A percentile compares a stretch with the other conserved stretches of the same genome.
Conservation (phyloP, 2,888 invertebrate species). For the Eretmocerus hayati region DNA sequence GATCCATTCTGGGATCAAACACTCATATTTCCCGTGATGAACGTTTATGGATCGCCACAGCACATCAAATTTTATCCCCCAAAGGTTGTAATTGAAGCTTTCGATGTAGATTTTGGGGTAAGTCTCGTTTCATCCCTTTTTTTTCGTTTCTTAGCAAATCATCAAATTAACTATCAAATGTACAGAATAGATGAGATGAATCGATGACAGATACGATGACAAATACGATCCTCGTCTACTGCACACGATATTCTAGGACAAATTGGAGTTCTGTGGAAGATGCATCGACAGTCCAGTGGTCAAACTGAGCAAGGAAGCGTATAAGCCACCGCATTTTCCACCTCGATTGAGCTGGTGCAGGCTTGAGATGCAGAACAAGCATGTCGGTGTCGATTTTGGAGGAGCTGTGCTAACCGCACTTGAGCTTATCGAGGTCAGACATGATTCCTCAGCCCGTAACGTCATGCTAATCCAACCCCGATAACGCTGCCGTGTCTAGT, state of each 20-base stretch:
- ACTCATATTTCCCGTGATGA: conserved; percentile 48
- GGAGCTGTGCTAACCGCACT: conserved; percentile 48
- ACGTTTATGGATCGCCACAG: conserved; percentile 42
- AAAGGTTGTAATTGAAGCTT: conserved; percentile 45
- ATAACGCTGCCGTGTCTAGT: no score
- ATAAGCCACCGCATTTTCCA: conserved; percentile 40
- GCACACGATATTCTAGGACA: conserved; percentile 13
- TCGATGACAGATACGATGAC: no score
- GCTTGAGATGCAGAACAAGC: conserved; percentile 25
- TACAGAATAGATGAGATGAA: no score
- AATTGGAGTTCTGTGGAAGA: conserved; percentile 47
- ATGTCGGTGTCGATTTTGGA: conserved; percentile 23
- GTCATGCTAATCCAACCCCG: background rate
- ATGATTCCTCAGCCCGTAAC: background rate
- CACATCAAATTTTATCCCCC: conserved; percentile 46
- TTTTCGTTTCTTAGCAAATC: no score
- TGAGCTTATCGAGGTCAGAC: conserved; percentile 48
- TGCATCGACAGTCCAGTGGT: conserved; percentile 44
- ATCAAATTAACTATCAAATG: no score
- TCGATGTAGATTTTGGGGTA: conserved; percentile 48
- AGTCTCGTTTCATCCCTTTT: conserved; percentile 29
- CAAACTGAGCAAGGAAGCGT: conserved; percentile 42
- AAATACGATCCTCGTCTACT: no score
- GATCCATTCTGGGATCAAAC: conserved; percentile 59
- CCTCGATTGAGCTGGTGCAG: conserved; percentile 47